These are phyloP conservation scores for Heterocephalus glaber DNA, from an alignment of 2,113 vertebrate genomes.

Conservation along the genomic window DNA sequence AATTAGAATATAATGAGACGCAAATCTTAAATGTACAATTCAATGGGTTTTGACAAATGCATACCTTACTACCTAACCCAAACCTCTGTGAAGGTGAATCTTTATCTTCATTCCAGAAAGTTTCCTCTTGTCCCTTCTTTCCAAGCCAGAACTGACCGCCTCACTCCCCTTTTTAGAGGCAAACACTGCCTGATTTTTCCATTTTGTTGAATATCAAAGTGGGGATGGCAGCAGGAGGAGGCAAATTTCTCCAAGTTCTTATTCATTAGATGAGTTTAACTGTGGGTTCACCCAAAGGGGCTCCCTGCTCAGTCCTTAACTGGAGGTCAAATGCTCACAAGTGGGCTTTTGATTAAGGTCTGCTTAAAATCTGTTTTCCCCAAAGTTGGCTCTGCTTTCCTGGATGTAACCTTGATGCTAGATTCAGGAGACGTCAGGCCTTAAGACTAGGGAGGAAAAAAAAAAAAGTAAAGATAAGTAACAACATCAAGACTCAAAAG, in stretches of 20 bases:
- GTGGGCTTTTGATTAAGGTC: constrained; percentile 11
- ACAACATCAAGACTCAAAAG: constrained; percentile 31
- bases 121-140: neutral
- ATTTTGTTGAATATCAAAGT: constrained; percentile 16
- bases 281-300: neutral
- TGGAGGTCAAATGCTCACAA: constrained; percentile 27
- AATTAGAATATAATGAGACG: neutral
- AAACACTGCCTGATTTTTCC: neutral
- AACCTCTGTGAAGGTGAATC: neutral
- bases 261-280: constrained; percentile 24
- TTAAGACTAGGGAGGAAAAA: neutral
- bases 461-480: neutral
- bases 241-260: constrained; percentile 32
- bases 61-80: neutral
- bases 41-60: neutral
- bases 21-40: neutral
- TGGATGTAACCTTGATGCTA: neutral
- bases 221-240: neutral
- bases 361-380: neutral
- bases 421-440: neutral
- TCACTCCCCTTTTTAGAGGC: neutral
- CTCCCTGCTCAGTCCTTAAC: neutral
- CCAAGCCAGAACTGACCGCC: neutral
- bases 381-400: constrained; percentile 27
- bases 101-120: neutral